Conservation (phyloP, 2,113 vertebrate genomes). For the Ailurus styani region DNA sequence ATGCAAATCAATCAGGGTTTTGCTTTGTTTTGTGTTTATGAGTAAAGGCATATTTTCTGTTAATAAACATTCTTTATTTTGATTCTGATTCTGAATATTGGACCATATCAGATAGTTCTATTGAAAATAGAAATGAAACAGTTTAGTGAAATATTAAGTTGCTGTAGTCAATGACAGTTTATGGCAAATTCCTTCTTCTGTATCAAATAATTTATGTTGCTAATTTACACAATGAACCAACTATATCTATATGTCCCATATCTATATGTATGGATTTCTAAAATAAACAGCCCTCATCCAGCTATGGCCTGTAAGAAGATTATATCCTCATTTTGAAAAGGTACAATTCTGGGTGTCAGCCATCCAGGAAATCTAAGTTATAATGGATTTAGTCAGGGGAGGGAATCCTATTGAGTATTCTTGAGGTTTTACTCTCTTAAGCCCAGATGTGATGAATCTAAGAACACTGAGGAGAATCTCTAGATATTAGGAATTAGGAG, state of each 20-base stretch:
- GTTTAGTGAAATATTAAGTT: neutral
- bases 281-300: neutral
- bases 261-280: neutral
- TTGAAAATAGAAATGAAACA: neutral
- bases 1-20: neutral
- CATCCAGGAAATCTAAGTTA: neutral
- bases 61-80: neutral
- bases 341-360: neutral
- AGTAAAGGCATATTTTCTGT: neutral
- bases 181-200: neutral
- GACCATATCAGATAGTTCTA: neutral
- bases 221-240: neutral
- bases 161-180: neutral
- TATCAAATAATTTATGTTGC: neutral
- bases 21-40: neutral
- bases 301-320: neutral
- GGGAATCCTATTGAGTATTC: neutral
- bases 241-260: neutral
- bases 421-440: neutral
- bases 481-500: neutral
- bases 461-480: neutral
- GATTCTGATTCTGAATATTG: neutral
- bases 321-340: neutral
- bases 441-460: neutral
- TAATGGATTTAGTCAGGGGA: neutral